Evolutionary conservation across 2,888 invertebrate genomes (phyloP).

Genomic region (Actias luna): DNA sequence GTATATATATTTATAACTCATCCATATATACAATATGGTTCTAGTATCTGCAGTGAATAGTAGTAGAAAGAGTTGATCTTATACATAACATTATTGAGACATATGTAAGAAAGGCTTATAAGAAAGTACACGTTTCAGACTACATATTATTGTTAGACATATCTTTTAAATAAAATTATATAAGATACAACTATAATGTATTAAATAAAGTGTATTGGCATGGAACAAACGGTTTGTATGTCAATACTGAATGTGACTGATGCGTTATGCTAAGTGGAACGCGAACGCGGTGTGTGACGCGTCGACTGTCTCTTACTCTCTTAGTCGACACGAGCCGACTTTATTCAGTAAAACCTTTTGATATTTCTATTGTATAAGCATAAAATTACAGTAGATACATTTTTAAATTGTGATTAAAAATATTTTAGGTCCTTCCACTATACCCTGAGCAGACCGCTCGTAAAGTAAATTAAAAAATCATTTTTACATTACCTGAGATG

Average conservation of each 20-base stretch:
- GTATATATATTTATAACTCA: neutral
- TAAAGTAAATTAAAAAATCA: constrained; percentile 14
- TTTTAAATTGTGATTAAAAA: neutral
- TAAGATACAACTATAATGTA: too few relatives aligned
- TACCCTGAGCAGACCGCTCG: neutral
- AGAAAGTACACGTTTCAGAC: neutral
- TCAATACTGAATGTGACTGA: too few relatives aligned
- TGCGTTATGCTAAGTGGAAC: too few relatives aligned
- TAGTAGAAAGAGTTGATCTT: neutral
- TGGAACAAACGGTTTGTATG: too few relatives aligned
- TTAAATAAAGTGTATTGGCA: too few relatives aligned
- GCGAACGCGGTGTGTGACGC: too few relatives aligned
- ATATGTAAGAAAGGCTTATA: neutral
- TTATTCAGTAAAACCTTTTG: neutral
- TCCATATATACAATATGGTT: neutral
- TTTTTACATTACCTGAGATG: constrained; percentile 23
- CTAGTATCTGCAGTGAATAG: neutral
- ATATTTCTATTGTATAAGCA: neutral
- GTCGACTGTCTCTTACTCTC: too few relatives aligned
- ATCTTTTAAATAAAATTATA: too few relatives aligned
- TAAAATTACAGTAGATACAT: neutral
- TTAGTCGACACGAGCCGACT: too few relatives aligned
- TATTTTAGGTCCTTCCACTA: neutral
- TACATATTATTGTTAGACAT: neutral
- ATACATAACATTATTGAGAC: neutral